Evolutionary conservation across 2,888 invertebrate species (phyloP).

Genomic region (Drosophila fungiperda): DNA sequence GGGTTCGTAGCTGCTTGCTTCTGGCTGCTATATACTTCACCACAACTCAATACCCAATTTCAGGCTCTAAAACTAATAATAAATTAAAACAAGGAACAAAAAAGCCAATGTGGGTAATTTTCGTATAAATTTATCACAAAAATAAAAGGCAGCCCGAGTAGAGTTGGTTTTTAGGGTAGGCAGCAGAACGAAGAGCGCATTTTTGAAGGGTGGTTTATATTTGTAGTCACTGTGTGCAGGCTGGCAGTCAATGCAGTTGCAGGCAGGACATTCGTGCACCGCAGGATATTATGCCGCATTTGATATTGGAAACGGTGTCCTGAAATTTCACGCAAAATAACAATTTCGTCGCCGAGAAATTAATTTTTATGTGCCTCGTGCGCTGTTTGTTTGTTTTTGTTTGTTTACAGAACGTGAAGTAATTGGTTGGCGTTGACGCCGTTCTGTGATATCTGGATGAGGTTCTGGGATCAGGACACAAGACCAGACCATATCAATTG

Average conservation of each 20-base stretch:
- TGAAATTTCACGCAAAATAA: constrained; percentile 74
- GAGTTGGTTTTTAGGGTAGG: constrained; percentile 2
- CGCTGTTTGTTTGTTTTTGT: constrained; percentile 51
- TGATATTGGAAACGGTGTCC: constrained; percentile 48
- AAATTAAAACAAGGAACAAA: constrained; percentile 26
- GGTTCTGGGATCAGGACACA: constrained; percentile 44
- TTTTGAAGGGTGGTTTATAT: constrained; percentile 62
- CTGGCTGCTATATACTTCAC: background rate
- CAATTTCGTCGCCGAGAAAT: constrained; percentile 74
- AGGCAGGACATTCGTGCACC: constrained; percentile 19
- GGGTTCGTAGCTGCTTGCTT: background rate
- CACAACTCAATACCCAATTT: background rate
- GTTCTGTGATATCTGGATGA: constrained; percentile 27
- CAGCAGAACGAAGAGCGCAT: background rate
- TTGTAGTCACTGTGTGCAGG: constrained; percentile 12
- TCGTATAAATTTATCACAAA: constrained; percentile 53
- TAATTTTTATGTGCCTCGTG: constrained; percentile 68
- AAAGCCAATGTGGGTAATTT: constrained; percentile 66
- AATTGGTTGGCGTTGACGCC: constrained; percentile 68
- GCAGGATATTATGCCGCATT: constrained; percentile 32
- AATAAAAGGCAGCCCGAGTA: constrained; percentile 3
- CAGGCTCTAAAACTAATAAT: constrained; percentile 6
- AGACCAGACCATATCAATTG: constrained; percentile 9
- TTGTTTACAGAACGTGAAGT: constrained; percentile 74
- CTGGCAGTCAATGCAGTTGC: constrained; percentile 18